Conservation (phyloP, 92 coral and sea anemone genomes). For the Porites lobata region DNA sequence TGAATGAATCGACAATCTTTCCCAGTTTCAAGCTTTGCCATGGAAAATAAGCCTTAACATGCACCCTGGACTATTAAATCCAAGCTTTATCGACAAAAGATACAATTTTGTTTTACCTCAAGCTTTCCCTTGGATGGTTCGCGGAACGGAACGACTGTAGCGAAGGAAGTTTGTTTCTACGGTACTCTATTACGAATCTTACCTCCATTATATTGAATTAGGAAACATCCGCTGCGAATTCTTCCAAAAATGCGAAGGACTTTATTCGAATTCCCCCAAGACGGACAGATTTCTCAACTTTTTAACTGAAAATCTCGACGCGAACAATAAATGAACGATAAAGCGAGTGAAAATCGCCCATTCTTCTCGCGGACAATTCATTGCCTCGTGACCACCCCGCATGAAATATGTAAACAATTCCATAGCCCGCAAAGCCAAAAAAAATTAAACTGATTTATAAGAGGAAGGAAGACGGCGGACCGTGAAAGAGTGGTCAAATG, state of each 20-base stretch:
- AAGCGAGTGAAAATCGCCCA: constrained; percentile 21
- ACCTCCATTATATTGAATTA: constrained; percentile 35
- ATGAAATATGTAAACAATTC: constrained; percentile 77
- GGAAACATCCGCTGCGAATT: background rate
- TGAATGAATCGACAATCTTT: background rate
- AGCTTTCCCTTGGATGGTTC: background rate
- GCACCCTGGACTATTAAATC: background rate
- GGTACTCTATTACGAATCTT: background rate
- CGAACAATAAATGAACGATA: constrained; percentile 17
- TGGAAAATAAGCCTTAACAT: background rate
- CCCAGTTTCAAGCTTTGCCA: background rate
- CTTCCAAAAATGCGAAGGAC: background rate
- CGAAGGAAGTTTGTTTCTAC: background rate
- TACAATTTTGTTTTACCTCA: background rate
- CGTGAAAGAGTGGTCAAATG: background rate
- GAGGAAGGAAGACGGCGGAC: constrained; percentile 25
- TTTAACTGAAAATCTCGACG: constrained; percentile 26
- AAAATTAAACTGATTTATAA: constrained; percentile 58
- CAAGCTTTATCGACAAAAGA: background rate
- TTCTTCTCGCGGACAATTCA: constrained; percentile 53
- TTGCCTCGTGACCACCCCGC: constrained; percentile 83
- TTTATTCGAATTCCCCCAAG: constrained; percentile 3
- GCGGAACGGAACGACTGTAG: too few relatives aligned
- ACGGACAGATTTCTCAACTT: background rate
- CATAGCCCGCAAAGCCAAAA: constrained; percentile 48